phyloP scores from a whole-genome alignment of 1,140 invertebrate species.

The Drepana arcuata region DNA sequence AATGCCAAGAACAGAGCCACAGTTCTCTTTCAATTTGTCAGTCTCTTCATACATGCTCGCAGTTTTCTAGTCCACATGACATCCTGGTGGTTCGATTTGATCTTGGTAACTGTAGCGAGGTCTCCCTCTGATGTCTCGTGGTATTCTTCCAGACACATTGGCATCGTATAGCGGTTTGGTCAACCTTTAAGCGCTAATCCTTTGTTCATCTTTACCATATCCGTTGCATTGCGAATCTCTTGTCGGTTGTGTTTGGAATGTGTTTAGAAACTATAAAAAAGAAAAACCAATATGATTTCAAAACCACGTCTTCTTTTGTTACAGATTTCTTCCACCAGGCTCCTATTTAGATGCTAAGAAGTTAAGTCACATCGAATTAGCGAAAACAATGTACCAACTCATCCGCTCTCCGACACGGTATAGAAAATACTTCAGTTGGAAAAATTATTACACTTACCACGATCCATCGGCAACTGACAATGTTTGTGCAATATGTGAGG shows the following conservation, averaged over 20 bases:
- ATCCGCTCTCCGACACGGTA: slow-evolving; percentile 30
- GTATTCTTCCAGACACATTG: not conserved
- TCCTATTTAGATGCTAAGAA: slow-evolving; percentile 39
- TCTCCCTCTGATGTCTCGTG: not conserved
- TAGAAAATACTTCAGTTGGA: slow-evolving; percentile 41
- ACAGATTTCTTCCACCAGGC: slow-evolving; percentile 50
- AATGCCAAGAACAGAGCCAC: too few species aligned
- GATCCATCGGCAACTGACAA: slow-evolving; percentile 25
- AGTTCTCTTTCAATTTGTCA: too few species aligned
- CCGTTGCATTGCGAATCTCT: not conserved
- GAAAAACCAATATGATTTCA: too few species aligned
- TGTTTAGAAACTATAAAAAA: too few species aligned
- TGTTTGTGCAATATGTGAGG: slow-evolving; percentile 38
- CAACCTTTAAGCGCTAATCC: not conserved
- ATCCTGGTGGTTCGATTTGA: too few species aligned
- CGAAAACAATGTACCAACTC: slow-evolving; percentile 22
- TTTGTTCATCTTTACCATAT: not conserved
- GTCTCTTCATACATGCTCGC: too few species aligned
- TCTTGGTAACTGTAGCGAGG: too few species aligned
- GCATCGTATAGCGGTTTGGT: not conserved
- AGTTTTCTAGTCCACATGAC: too few species aligned
- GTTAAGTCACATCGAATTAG: slow-evolving; percentile 18
- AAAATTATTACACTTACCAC: slow-evolving; percentile 28
- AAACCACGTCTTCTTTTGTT: slow-evolving; percentile 6
- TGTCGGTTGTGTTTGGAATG: not conserved